Evolutionary conservation across 2,113 vertebrate genomes (phyloP), one percentile per base, ranked within the genome.

Genomic region (Burhinus oedicnemus): DNA sequence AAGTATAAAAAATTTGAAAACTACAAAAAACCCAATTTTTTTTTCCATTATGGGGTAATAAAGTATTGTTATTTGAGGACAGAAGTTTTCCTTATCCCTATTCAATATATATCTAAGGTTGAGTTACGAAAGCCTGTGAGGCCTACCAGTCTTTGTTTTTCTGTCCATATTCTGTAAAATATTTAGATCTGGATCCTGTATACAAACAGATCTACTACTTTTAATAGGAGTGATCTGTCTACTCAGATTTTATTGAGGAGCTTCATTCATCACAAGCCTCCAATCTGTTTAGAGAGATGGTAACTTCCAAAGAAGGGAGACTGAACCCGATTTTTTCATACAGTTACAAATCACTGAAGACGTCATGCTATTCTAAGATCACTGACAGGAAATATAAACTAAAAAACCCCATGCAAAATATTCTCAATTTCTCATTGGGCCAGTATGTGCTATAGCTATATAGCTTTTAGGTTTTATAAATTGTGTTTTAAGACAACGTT

Each of bases 11-110:
- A 34, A 2, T 2, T 12, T 8, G 10, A 55, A 76, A 87, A 61
- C 2, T 17, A 58, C 11, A 22, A 5, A 12, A 12, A 40, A 0
- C 0, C 5, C 19, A 12, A 3, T 5, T 18, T 25, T 79, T 51
- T 49, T 61, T 60, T 42, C 2, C 11, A 71, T 32, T 47, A 11
- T 2, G 47, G 87, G 42, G 18, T 68, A 66, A 27, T 34, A 22
- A 80, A 29, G 5, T 47, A 72, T 1, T 54, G 3, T 9, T 84
- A 87, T 47, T 70, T 45, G 9, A 75, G 8, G 4, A 62, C 12
- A 30, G 27, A 44, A 32, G 8, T 25, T 51, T 75, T 58, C 54
- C n/a, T 64, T 47, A 68, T 3, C 2, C 5, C 8, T 11, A 29
- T 21, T 70, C 40, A 70, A 66, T 44, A 36, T 14, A 8, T 34